A percentile compares a stretch with the other conserved stretches of the same genome.
These are phyloP conservation scores for Timema podura DNA, from an alignment of 2,888 invertebrate genomes.

Conservation along the genomic window DNA sequence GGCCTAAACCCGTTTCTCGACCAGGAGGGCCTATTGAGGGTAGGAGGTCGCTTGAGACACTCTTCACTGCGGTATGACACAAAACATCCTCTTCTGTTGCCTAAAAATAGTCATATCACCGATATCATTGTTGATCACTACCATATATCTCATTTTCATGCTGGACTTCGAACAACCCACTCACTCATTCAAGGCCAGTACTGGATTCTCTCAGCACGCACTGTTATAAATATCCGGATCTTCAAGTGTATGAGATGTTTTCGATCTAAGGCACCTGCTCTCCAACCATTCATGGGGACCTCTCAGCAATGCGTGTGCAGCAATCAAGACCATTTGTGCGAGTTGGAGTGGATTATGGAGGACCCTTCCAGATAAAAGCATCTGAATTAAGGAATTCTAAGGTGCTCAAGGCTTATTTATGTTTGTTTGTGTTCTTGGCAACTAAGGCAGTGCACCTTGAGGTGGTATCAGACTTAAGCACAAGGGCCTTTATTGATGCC, in stretches of 20 bases:
- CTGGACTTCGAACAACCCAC: too few relatives aligned
- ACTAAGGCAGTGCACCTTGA: constrained; percentile 40
- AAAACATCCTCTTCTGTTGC: too few relatives aligned
- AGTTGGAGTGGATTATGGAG: neutral
- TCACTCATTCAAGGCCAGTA: neutral
- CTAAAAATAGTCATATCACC: too few relatives aligned
- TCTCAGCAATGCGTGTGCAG: neutral
- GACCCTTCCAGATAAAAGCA: neutral
- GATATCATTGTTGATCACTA: too few relatives aligned
- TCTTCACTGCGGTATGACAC: too few relatives aligned
- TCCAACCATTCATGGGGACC: neutral
- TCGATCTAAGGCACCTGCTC: neutral
- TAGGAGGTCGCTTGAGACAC: too few relatives aligned
- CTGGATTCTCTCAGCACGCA: constrained; percentile 4
- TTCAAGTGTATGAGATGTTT: neutral
- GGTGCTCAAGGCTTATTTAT: constrained; percentile 8
- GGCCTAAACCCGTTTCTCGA: too few relatives aligned
- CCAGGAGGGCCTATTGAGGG: too few relatives aligned
- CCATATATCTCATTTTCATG: too few relatives aligned
- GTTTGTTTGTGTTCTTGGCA: constrained; percentile 37
- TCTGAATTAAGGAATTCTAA: neutral
- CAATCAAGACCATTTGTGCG: neutral
- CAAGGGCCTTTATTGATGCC: constrained; percentile 38
- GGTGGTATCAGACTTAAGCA: constrained; percentile 36
- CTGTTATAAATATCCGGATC: neutral